These are phyloP conservation scores for Lasioglossum lativentre DNA, from an alignment of 2,888 invertebrate species.

Conservation along the genomic window DNA sequence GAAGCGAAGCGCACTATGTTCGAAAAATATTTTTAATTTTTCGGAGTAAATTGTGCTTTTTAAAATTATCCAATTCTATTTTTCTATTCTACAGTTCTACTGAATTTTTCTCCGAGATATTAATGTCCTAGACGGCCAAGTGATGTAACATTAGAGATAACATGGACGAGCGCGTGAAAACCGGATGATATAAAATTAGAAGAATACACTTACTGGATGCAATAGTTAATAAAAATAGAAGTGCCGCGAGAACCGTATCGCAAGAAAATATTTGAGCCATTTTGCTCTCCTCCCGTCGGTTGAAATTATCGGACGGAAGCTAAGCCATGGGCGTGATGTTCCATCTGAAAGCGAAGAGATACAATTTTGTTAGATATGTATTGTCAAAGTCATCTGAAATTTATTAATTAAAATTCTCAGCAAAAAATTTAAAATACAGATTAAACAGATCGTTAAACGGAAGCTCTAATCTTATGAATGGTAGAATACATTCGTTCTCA, in stretches of 20 bases:
- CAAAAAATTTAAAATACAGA: background rate
- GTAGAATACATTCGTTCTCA: background rate
- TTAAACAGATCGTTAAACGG: background rate
- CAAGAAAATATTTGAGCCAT: constrained; percentile 64
- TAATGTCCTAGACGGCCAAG: background rate
- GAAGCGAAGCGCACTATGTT: background rate
- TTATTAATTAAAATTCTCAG: background rate
- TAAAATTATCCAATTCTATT: background rate
- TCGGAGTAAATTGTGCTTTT: background rate
- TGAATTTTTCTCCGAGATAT: background rate
- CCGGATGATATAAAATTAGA: background rate
- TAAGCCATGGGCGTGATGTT: constrained; percentile 70
- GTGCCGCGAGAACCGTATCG: constrained; percentile 60
- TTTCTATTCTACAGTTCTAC: background rate
- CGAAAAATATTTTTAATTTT: background rate
- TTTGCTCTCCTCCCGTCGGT: constrained; percentile 53
- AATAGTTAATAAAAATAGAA: constrained; percentile 63
- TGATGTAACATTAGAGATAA: constrained; percentile 15
- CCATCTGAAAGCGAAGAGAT: constrained; percentile 53
- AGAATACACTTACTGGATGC: constrained; percentile 68
- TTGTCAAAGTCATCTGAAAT: background rate
- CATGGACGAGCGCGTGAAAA: background rate
- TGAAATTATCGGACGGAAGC: constrained; percentile 42
- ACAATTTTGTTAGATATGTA: background rate
- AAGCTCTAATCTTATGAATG: background rate